Base-by-base conservation (phyloP, 2,888 invertebrate genomes). In the Agonopterix heracliana region DNA sequence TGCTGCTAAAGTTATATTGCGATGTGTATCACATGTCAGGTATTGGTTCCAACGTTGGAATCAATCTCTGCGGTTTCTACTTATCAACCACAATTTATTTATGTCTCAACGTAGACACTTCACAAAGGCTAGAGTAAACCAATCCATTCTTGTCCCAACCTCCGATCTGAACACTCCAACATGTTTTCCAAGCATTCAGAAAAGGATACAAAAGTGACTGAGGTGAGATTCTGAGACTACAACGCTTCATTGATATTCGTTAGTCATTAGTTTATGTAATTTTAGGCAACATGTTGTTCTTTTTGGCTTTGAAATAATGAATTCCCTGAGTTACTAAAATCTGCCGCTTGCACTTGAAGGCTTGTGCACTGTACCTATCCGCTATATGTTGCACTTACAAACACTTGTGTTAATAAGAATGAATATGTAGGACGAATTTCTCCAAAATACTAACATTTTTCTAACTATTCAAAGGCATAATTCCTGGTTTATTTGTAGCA, bases 361-460 rank as follows among this genome's bases (percentile, higher is more conserved):
- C 84, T 83, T 84, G 70, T 71, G 78, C 84, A 82, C 79, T 59
- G 61, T 65, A 26, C 26, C 26, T 26, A 47, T 44, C 63, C 60
- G 75, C 75, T 75, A 64, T 61, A 59, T 71, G 61, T 63, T 65
- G 81, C 81, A 79, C 75, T 54, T 63, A 71, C 54, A 67, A 63
- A 59, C 63, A 66, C 63, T 67, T 63, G 60, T 68, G 62, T 73
- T 58, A 64, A 26, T 5, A 26, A 26, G 5, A 26, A 26, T 26
- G 26, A 26, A 7, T 26, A 26, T 3, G 5, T 55, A 67, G 57
- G 65, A 68, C 60, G 60, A 63, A 70, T 81, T 86, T 87, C 81
- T 79, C 86, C 88, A 87, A 88, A 88, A 88, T 88, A 88, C 88
- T 88, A 86, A 88, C 87, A 80, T 76, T 67, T 67, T 64, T 79